These are phyloP conservation scores for Decapterus maruadsi DNA, from an alignment of 2,797 vertebrate species.

Conservation along the genomic window DNA sequence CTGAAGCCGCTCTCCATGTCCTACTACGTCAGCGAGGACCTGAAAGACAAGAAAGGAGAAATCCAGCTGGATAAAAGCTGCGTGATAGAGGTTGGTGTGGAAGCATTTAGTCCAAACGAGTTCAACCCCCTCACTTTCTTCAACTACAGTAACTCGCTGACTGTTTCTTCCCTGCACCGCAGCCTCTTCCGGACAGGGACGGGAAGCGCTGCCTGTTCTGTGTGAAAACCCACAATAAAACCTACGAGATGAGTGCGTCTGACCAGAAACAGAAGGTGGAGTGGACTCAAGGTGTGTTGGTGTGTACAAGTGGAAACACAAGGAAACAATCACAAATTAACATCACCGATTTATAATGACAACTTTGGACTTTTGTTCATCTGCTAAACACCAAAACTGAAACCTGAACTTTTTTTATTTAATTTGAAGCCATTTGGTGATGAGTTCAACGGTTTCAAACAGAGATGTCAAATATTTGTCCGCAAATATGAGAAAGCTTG, in stretches of 20 bases:
- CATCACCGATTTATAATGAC: neutral
- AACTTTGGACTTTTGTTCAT: too few relatives aligned
- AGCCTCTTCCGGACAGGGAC: constrained; percentile 84
- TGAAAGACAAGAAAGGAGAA: constrained; percentile 87
- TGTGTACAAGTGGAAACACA: constrained; percentile 28
- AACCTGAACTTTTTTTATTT: too few relatives aligned
- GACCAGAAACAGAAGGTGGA: constrained; percentile 86
- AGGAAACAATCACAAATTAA: constrained; percentile 10
- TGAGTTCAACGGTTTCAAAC: too few relatives aligned
- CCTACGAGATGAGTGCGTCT: constrained; percentile 87
- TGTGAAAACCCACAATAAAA: constrained; percentile 85
- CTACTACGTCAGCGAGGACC: constrained; percentile 84
- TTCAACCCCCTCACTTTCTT: neutral
- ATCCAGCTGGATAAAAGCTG: constrained; percentile 84
- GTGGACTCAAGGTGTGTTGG: constrained; percentile 83
- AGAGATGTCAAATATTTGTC: neutral
- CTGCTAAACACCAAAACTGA: too few relatives aligned
- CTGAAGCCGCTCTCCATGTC: constrained; percentile 80
- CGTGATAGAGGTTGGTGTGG: constrained; percentile 81
- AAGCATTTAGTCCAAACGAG: neutral
- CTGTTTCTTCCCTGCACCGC: constrained; percentile 11
- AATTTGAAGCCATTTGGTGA: too few relatives aligned
- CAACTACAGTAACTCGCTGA: neutral
- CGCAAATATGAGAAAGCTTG: neutral
- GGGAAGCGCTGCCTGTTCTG: constrained; percentile 87